Base-by-base conservation (phyloP, 2,797 vertebrate species). In the Notoglanidium macrostoma region DNA sequence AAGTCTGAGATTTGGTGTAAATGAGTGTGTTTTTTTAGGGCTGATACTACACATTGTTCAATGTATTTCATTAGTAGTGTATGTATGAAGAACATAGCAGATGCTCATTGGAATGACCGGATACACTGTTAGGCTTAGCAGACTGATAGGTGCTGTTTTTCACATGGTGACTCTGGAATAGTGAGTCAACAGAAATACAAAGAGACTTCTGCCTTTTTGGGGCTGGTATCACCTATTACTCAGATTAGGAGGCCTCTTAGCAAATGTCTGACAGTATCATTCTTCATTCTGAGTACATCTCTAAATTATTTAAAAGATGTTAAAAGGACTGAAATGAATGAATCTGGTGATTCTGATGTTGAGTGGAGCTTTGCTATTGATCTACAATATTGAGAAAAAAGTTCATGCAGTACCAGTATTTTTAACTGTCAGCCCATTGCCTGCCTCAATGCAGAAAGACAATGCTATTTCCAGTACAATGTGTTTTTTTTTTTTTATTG, bases 211-310 rank as follows among this genome's bases (percentile, higher is more conserved):
- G 90, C 79, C 19, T 89, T 90, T 91, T 81, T 86, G 40, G 79
- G 35, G 49, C 74, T 89, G 90, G 90, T 91, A 91, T 92, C 87
- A 90, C 55, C 84, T 59, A 72, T 61, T 87, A 65, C 57, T 74
- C 70, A 68, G 76, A 65, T 65, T 68, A 90, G 91, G 89, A 93
- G 92, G 93, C 91, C 92, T 91, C 85, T 81, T 89, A 87, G 79
- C 87, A 35, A 35, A 91, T 90, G 89, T 91, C 87, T 51, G 87
- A 84, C 89, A 87, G 80, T 85, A 68, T 90, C 74, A 44, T 81
- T 87, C 59, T 87, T 88, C 63, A 83, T 83, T 83, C 44, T 51
- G 14, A 51, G 40, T 11, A 8, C 61, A 77, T 83, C 84, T 88
- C 86, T 35, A 83, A 85, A 82, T 91, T 79, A 82, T 44, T 76